Evolutionary conservation across 2,888 invertebrate species (phyloP).

Genomic region (Cristatella mucedo): DNA sequence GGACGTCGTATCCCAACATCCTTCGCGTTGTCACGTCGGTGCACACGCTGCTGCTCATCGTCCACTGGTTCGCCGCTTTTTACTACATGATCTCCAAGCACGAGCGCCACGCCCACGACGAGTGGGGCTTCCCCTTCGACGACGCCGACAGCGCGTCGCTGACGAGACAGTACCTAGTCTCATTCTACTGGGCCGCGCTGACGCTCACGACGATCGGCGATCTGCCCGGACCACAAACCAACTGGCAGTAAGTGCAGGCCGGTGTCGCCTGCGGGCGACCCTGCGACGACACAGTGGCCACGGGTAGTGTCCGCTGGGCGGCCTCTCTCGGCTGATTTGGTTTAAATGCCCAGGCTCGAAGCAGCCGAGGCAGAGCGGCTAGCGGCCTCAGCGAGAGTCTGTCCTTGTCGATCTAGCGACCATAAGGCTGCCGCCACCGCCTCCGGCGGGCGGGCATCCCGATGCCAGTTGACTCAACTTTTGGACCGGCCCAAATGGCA

Average conservation of each 20-base stretch:
- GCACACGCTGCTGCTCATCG: slow-evolving; percentile 78
- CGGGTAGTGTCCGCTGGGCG: no score
- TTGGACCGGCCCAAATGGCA: no score
- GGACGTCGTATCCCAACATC: slow-evolving; percentile 86
- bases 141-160: slow-evolving; percentile 55
- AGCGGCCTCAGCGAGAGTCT: no score
- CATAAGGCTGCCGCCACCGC: no score
- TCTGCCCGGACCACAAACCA: slow-evolving; percentile 82
- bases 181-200: slow-evolving; percentile 87
- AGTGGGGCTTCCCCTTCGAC: slow-evolving; percentile 46
- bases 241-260: slow-evolving; percentile 87
- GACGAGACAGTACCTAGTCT: slow-evolving; percentile 79
- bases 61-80: slow-evolving; percentile 96
- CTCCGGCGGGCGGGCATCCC: no score
- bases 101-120: slow-evolving; percentile 47
- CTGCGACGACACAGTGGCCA: no score
- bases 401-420: no score
- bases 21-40: slow-evolving; percentile 87
- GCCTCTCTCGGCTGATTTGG: no score
- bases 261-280: no score
- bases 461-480: no score
- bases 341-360: no score
- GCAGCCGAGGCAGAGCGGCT: no score
- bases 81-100: slow-evolving; percentile 78
- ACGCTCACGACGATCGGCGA: slow-evolving; percentile 90